Evolutionary conservation across 2,113 vertebrate genomes (phyloP).

Genomic region (Varanus komodoensis): DNA sequence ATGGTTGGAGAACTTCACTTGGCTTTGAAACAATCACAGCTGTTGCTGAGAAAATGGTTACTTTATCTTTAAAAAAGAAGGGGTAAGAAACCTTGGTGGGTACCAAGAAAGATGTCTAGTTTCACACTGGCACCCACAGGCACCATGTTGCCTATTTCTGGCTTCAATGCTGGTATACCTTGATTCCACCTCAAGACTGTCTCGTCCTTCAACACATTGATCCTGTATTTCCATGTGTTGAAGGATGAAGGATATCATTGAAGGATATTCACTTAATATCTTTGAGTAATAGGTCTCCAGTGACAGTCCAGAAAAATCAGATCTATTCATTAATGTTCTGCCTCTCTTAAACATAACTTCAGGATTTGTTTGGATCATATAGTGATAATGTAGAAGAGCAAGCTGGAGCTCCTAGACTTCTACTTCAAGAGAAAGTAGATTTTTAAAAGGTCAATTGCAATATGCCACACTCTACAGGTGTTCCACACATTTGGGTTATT

Average conservation of each 20-base stretch:
- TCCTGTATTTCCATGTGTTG: not conserved
- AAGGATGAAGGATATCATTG: too few relatives aligned
- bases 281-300: not conserved
- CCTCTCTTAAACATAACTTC: not conserved
- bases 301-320: not conserved
- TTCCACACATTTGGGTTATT: constrained; percentile 24
- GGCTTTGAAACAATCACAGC: too few relatives aligned
- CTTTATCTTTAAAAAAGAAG: too few relatives aligned
- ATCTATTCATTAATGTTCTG: not conserved
- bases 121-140: too few relatives aligned
- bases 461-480: constrained; percentile 13
- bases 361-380: not conserved
- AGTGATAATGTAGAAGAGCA: not conserved
- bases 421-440: not conserved
- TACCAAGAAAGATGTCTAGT: too few relatives aligned
- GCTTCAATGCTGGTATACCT: too few relatives aligned
- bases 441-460: constrained; percentile 33
- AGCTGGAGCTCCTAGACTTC: not conserved
- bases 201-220: not conserved
- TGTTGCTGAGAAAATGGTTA: too few relatives aligned
- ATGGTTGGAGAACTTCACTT: too few relatives aligned
- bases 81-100: too few relatives aligned
- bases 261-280: not conserved
- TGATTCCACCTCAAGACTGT: not conserved
- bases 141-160: too few relatives aligned